Base-by-base conservation (phyloP, 2,888 invertebrate species). In the Andricus quercusramuli region DNA sequence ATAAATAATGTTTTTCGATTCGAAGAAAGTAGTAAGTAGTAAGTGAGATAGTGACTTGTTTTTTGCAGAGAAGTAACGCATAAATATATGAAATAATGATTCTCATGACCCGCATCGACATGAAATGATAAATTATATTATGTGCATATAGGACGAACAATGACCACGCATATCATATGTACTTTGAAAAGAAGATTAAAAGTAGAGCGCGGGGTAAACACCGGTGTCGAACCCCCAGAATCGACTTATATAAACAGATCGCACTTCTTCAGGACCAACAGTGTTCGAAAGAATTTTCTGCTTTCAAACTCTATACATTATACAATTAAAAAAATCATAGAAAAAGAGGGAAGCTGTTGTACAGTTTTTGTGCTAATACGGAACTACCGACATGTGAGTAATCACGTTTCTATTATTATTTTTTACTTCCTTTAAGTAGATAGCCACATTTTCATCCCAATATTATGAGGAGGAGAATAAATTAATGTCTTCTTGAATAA, bases 251-350 rank as follows among this genome's bases (percentile, higher is more conserved):
- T 83, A 80, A 81, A 83, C 74, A 74, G 70, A 80, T 70, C 81
- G 80, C 78, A 81, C 80, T 83, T 80, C 79, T 81, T 83, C 78
- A 78, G 76, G 78, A 77, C 79, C 77, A 76, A 81, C 83, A 83
- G 83, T 83, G 59, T 66, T 81, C 41, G 47, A 77, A 66, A 78
- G 78, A 68, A 79, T 78, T 77, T 80, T 79, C 79, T 68, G 37
- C 79, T 81, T 80, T 81, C 6, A 32, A 32, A 32, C 6, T 32
- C 5, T 32, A 32, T 32, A 32, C 32, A 32, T 32, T 32, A 32
- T 80, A 80, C n/a, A 82, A 80, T 65, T 51, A 8, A 17, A 44
- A 41, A 68, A 20, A 22, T 22, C 3, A 22, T 1, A 0, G 4
- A 0, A 8, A 64, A 64, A 25, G 3, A 13, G 8, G 56, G n/a